Conservation (phyloP, 2,113 vertebrate species). For the Alces alces region DNA sequence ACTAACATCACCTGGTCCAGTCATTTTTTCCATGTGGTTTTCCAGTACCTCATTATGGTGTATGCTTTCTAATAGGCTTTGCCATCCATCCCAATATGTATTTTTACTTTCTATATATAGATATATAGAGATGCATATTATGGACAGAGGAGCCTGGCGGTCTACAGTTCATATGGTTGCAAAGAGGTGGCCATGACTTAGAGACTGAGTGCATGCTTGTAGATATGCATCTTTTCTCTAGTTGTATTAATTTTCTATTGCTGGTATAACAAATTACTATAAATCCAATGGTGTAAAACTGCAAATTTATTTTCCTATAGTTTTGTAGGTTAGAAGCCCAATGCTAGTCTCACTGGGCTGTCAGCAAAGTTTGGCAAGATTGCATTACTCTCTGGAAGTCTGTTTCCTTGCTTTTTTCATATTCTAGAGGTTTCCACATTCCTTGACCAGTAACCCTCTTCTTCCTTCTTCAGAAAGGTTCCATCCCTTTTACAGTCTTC, state of each 20-base stretch:
- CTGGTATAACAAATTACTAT: not conserved
- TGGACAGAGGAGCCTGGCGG: rapidly evolving
- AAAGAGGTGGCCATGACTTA: not conserved
- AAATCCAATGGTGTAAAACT: not conserved
- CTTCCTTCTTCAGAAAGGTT: not conserved
- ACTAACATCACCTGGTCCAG: not conserved
- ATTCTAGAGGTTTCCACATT: not conserved
- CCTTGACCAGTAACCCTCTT: not conserved
- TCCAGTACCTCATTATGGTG: not conserved
- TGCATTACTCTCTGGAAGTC: not conserved
- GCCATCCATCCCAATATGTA: not conserved
- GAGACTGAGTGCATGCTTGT: not conserved
- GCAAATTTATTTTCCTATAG: not conserved
- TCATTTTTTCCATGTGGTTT: not conserved
- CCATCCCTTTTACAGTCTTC: not conserved
- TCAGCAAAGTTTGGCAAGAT: not conserved
- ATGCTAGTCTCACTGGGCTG: not conserved
- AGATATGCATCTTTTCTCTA: not conserved
- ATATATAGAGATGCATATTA: not conserved
- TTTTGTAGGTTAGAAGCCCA: not conserved
- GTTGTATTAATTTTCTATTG: not conserved
- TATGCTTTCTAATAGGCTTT: not conserved
- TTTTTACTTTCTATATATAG: not conserved
- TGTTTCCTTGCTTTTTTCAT: not conserved
- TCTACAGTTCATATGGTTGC: not conserved